Base-by-base conservation (phyloP, 2,113 vertebrate genomes). In the Toxotes jaculatrix region DNA sequence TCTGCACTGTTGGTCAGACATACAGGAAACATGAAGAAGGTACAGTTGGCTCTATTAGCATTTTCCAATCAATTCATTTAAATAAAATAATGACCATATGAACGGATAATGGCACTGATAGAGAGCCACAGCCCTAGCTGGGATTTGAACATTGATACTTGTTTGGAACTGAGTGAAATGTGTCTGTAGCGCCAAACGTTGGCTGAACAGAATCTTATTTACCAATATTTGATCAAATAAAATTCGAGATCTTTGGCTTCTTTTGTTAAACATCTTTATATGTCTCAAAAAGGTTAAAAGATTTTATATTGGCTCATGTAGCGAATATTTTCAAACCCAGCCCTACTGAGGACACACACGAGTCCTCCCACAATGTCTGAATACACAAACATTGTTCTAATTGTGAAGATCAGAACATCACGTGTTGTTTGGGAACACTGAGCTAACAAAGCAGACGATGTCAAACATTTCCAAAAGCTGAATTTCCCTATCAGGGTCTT, bases 401-500 rank as follows among this genome's bases (percentile, higher is more conserved):
- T 19, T 55, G 79, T 19, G 57, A 74, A 49, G 69, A 75, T 31
- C n/a, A 76, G 75, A 80, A 68, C 42, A 74, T 43, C 74, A 14
- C 64, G 32, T n/a, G 36, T 38, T 76, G 82, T 74, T 65, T 77
- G 76, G 75, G 84, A 80, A 84, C 60, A 34, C 12, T 23, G 56
- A 4, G 13, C 27, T n/a, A 79, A 76, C 79, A 69, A 77, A 88
- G 79, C 80, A 83, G 17, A 86, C 64, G 31, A 82, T 70, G 79
- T 74, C 76, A 75, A 76, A 80, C 77, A 68, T 67, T 55, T 49
- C 13, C 43, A 43, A 21, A 67, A 56, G n/a, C 45, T 57, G 23
- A n/a, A 55, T 31, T 76, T 69, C 38, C 62, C 61, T 57, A 7
- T 84, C 47, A 4, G 56, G 55, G 55, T 45, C 76, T 75, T 36